A percentile compares a stretch with the other conserved stretches of the same genome.
These are phyloP conservation scores for Spilogale gracilis DNA, from an alignment of 2,113 vertebrate species.

Conservation along the genomic window DNA sequence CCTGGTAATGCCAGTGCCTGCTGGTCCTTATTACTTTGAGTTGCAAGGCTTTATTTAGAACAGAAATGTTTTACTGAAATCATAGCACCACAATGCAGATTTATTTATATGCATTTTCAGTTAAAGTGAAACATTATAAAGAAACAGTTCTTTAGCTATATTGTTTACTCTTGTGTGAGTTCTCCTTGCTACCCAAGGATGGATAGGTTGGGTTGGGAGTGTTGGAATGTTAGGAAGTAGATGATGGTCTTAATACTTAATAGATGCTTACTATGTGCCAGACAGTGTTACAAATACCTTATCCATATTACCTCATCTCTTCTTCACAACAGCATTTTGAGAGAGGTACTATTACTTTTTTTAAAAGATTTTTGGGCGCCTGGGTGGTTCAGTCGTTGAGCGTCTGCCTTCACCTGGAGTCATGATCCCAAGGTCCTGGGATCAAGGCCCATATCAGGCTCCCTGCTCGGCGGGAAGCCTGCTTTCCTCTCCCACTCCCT, in stretches of 20 bases:
- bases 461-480: no score
- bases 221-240: neutral
- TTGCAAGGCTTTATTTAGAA: conserved; percentile 46
- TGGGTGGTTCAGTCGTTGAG: no score
- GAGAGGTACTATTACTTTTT: neutral
- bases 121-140: conserved; percentile 44
- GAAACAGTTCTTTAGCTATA: neutral
- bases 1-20: neutral
- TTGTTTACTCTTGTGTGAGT: neutral
- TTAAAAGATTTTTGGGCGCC: neutral
- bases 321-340: conserved; percentile 24
- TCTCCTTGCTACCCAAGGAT: neutral
- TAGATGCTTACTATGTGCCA: conserved; percentile 14
- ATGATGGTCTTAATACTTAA: conserved; percentile 33
- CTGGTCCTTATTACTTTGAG: conserved; percentile 45
- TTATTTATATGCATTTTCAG: neutral
- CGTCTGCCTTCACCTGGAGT: no score
- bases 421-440: no score
- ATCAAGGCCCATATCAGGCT: no score
- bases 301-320: neutral
- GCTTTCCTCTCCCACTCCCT: no score
- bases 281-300: conserved; percentile 12
- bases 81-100: neutral
- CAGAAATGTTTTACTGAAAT: conserved; percentile 63
- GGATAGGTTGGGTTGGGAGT: neutral